Evolutionary conservation across 2,797 vertebrate genomes (phyloP), one percentile per base, ranked within the genome.

Genomic region (Limosa lapponica): DNA sequence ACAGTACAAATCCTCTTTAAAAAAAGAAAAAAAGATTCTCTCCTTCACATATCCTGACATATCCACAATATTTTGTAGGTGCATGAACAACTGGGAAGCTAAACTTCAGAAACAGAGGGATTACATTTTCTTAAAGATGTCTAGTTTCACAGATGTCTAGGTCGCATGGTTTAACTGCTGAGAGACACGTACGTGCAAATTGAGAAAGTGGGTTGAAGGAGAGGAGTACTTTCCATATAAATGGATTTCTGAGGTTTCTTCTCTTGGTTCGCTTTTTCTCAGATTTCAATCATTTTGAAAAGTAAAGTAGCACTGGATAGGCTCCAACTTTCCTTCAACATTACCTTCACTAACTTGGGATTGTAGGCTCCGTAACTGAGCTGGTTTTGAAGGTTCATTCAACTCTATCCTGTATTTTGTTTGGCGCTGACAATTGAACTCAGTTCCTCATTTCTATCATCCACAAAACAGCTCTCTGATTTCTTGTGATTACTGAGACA

Each of bases 381-480:
- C 44, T 93, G 74, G 1, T 78, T 93, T 85, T 91, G 74, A 95
- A 90, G 20, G 4, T 49, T 81, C 54, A 69, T 90, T 93, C 87
- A 86, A 23, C 51, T 88, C 69, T 62, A 10, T 72, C 80, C 32
- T 81, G 24, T 71, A 72, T 94, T 82, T 64, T 93, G 80, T 92
- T 93, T 90, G 87, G 80, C 15, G 1, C 25, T 87, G 84, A 81
- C 77, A 95, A 48, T 82, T 87, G 85, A 81, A 27, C 73, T 93
- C 46, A 39, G 39, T 88, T 92, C 49, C 77, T 90, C 54, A 18
- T 74, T 93, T 94, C 84, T 72, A 4, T 91, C 75, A 84, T 78
- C 49, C 74, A 79, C 13, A n/a, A 78, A 94, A 89, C 30, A 92
- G 69, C 36, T 91, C 73, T 86, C 69, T 96, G 93, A 90, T 96